phyloP scores from a whole-genome alignment of 2,888 invertebrate species.

The Xestia xanthographa region DNA sequence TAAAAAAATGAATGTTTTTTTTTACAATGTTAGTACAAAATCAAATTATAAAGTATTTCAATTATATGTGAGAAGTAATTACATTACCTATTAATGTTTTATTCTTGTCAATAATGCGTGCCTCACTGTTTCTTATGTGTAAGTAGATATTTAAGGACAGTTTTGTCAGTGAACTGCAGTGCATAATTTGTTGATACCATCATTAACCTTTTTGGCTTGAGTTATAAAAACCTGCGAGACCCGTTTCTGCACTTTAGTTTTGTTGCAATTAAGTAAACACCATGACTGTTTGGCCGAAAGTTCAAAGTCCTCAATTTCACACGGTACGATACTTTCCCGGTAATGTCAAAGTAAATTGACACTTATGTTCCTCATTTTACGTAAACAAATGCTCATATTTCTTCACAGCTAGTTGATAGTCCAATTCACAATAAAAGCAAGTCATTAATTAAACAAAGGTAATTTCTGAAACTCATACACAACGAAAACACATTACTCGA shows the following conservation, averaged over 20 bases:
- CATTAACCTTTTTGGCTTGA: background rate
- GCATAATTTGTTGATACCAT: too few species aligned
- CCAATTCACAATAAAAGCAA: too few species aligned
- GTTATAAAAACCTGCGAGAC: background rate
- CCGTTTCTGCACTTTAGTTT: background rate
- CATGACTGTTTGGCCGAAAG: background rate
- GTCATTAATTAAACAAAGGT: background rate
- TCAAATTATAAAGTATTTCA: background rate
- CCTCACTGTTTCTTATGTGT: background rate
- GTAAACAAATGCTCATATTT: slow-evolving; percentile 18
- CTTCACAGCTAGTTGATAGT: background rate
- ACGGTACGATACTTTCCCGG: background rate
- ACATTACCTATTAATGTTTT: background rate
- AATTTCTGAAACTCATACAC: too few species aligned
- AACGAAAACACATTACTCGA: too few species aligned
- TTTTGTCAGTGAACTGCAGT: background rate
- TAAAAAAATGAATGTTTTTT: background rate
- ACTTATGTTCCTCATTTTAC: slow-evolving; percentile 5
- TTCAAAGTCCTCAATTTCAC: slow-evolving; percentile 22
- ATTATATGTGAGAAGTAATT: background rate
- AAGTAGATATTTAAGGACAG: background rate
- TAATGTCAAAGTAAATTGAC: background rate
- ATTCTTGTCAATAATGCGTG: background rate
- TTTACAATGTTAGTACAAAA: background rate
- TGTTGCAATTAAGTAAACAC: background rate